A percentile compares a stretch with the other conserved stretches of the same genome.
These are phyloP conservation scores for Toxotes jaculatrix DNA, from an alignment of 2,113 vertebrate genomes.

Conservation along the genomic window DNA sequence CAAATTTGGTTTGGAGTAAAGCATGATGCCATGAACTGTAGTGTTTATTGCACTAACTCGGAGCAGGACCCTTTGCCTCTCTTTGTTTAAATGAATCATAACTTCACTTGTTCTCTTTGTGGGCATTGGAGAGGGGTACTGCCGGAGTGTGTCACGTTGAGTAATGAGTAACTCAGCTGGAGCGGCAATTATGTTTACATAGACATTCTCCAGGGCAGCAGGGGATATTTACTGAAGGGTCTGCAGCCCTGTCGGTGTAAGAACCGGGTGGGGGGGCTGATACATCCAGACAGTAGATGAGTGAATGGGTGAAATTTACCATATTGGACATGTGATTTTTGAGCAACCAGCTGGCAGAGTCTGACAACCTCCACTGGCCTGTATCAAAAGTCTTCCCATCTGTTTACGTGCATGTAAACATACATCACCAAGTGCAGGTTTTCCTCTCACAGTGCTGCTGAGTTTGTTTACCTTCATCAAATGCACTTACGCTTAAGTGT, in stretches of 20 bases:
- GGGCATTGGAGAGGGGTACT: conserved; percentile 43
- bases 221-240: conserved; percentile 41
- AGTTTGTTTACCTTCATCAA: conserved; percentile 8
- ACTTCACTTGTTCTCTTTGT: conserved; percentile 45
- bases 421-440: not conserved
- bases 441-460: not conserved
- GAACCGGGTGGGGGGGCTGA: not conserved
- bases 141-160: conserved; percentile 50
- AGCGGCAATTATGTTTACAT: conserved; percentile 67
- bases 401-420: conserved; percentile 33
- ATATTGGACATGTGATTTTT: not conserved
- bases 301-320: conserved; percentile 12
- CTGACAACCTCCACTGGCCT: not conserved
- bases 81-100: conserved; percentile 64
- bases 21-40: not conserved
- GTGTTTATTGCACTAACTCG: conserved; percentile 52
- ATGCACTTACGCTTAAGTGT: not conserved
- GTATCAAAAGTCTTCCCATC: not conserved
- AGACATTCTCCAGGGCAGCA: conserved; percentile 58
- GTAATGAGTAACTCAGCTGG: conserved; percentile 70
- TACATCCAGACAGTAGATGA: conserved; percentile 2
- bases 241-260: not conserved
- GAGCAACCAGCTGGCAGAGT: conserved; percentile 1
- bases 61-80: conserved; percentile 44
- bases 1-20: conserved; percentile 69